These are phyloP conservation scores for Pachyseris speciosa DNA, from an alignment of 64 coral and sea anemone species.

Conservation along the genomic window DNA sequence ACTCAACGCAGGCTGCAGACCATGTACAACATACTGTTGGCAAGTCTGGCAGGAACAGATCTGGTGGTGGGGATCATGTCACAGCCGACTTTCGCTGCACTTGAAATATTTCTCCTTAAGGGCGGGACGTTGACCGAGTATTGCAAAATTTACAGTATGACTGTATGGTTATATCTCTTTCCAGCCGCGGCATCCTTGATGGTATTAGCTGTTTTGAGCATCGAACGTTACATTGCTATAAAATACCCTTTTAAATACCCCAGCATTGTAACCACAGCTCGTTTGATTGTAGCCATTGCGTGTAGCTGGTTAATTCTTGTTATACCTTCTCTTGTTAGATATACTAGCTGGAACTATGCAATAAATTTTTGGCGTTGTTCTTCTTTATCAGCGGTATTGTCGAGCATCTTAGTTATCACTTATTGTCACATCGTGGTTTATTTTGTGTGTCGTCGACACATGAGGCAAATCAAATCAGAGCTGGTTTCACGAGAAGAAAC, in stretches of 20 bases:
- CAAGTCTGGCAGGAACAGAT: constrained; percentile 1
- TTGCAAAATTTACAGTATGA: neutral
- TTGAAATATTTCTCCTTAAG: neutral
- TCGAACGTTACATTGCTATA: neutral
- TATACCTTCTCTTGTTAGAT: neutral
- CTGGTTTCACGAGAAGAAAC: neutral
- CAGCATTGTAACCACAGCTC: neutral
- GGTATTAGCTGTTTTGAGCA: neutral
- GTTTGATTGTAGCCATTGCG: neutral
- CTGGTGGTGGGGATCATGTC: neutral
- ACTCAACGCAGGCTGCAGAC: neutral
- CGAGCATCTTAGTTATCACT: neutral
- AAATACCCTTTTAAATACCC: neutral
- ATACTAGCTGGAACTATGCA: neutral
- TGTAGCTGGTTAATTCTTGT: neutral
- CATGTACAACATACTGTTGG: neutral
- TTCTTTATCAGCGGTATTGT: no score
- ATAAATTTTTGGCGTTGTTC: neutral
- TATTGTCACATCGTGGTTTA: neutral
- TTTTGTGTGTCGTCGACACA: neutral
- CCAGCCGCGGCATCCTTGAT: neutral
- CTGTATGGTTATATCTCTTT: neutral
- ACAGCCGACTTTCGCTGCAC: neutral
- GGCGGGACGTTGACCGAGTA: neutral
- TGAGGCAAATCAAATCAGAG: neutral